Base-by-base conservation (phyloP, 2,797 vertebrate species). In the Phalloptychus januarius region DNA sequence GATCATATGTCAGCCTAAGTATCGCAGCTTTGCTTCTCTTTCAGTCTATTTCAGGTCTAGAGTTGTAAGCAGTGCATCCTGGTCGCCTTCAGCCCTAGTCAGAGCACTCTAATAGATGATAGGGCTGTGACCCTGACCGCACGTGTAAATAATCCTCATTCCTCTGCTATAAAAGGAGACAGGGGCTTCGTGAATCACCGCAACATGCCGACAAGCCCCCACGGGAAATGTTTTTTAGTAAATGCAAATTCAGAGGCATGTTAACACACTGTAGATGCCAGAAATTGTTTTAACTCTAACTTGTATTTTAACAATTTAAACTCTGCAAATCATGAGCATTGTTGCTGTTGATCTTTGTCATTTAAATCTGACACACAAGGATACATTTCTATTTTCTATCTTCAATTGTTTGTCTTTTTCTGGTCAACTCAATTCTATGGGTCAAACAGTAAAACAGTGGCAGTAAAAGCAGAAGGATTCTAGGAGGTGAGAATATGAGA, bases 161-260 rank as follows among this genome's bases (percentile, higher is more conserved):
- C 96, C 96, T 96, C 91, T 97, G 93, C 97, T 98, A 97, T 98
- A 98, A 98, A 99, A 97, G 96, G 97, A 96, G 85, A 94, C 95
- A 91, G 94, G 93, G 87, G 89, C 93, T 95, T 88, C 88, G 94
- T 94, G 92, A 96, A 96, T 93, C 93, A 86, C 87, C 78, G 90
- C 95, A 92, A 92, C 92, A 88, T 85, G 75, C 82, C 80, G 72
- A 86, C 82, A 83, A 84, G 71, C 84, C 81, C 92, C 79, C 76
- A 44, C 78, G 89, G 88, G 85, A 88, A 86, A 78, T 75, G 70
- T 77, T 84, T 85, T 70, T 44, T 80, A 74, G 36, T 81, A 70
- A 83, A 89, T 80, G 44, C 83, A 82, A 79, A 78, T 38, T 2
- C 69, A 84, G 25, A 44, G 76, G 75, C 25, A 54, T 52, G 67